Base-by-base conservation (phyloP, 2,888 invertebrate species). In the Chloroclysta siterata region DNA sequence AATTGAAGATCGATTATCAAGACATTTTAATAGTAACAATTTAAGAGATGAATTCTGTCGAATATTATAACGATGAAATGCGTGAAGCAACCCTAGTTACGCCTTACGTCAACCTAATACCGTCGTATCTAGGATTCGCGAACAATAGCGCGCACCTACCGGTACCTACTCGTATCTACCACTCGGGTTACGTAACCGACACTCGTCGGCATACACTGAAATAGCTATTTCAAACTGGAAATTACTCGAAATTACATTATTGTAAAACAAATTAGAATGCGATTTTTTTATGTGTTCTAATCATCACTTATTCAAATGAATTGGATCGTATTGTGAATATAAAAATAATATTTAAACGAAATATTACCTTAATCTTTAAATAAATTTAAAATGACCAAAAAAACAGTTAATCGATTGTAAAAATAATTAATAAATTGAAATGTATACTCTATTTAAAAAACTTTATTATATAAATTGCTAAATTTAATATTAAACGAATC, bases 161-260 rank as follows among this genome's bases (percentile, higher is more conserved):
- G 80, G 82, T 76, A 70, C 79, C 78, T 77, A 85, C 85, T 79
- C 81, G 79, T 79, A 80, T 81, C 78, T 82, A 87, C 85, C 79
- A 74, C 74, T 76, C 75, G 74, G 71, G 76, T 85, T 86, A 79
- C 86, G 85, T 83, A 86, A 88, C 77, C 73, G 74, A 75, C 77
- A 73, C 81, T 85, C 17, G 33, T 6, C 46, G 6, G 22, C 10
- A 1, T 10, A 15, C 6, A 13, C 13, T 13, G 5, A 33, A 33
- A 33, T 8, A 33, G 7, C 8, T 33, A 33, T 33, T 22, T 22
- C 22, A 22, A 22, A 22, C 22, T 22, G 3, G 22, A 22, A 22
- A 22, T 3, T 1, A 22, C 22, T 22, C 22, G 22, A 22, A 22
- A 22, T 22, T 22, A 22, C 22, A 22, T 22, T 22, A 22, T 22